Conservation (phyloP, 2,113 vertebrate species). For the Rhegmatorhina hoffmannsi region DNA sequence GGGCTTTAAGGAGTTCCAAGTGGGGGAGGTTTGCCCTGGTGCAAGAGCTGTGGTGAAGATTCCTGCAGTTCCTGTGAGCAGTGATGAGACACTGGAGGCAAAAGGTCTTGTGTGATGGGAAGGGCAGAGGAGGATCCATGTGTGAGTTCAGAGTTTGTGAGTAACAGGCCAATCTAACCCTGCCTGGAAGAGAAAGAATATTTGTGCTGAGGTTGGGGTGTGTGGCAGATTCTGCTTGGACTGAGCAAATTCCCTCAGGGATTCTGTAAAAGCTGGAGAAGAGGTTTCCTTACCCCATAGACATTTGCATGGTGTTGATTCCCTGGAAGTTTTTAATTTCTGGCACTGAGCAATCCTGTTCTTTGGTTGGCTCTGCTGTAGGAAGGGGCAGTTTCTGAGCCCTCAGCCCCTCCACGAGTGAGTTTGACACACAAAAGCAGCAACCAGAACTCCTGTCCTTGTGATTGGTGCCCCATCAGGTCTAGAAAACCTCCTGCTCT, state of each 20-base stretch:
- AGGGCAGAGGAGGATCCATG: background rate
- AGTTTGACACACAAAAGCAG: background rate
- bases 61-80: background rate
- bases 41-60: background rate
- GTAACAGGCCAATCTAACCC: background rate
- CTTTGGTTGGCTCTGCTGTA: background rate
- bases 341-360: background rate
- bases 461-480: background rate
- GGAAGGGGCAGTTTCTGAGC: background rate
- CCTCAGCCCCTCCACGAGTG: background rate
- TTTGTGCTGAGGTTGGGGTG: background rate
- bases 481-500: background rate
- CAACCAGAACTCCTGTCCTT: background rate
- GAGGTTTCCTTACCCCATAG: background rate
- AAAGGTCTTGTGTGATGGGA: background rate
- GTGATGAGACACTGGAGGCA: accelerated
- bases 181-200: background rate
- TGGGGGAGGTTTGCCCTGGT: background rate
- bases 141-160: background rate
- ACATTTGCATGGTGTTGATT: accelerated
- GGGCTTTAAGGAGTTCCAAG: background rate
- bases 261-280: background rate
- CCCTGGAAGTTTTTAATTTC: background rate
- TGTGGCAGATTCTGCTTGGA: background rate
- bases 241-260: background rate